Percentiles rank a stretch among this genome's conserved stretches.
Evolutionary conservation across 2,113 vertebrate species (phyloP).

Genomic region (Perca schrenkii): DNA sequence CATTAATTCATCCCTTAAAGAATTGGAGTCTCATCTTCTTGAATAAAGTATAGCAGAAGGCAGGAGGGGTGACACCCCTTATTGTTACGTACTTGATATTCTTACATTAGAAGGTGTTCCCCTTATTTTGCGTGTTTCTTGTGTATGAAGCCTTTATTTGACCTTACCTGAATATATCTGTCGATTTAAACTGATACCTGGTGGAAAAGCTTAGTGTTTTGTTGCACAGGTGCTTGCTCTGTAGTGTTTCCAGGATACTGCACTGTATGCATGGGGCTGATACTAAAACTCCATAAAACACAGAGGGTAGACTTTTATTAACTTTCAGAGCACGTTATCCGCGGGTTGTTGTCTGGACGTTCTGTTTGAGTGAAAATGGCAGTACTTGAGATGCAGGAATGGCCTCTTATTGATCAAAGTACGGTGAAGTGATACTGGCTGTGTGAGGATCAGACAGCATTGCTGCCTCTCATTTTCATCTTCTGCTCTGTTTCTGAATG

Average conservation of each 20-base stretch:
- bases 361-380: not conserved
- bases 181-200: not conserved
- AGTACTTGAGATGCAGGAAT: slow-evolving; percentile 11
- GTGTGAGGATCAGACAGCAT: not conserved
- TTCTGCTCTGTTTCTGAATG: not conserved
- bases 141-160: not conserved
- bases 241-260: not conserved
- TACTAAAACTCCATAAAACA: not conserved
- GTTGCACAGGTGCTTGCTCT: not conserved
- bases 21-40: no score
- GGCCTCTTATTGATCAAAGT: not conserved
- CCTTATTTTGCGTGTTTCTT: not conserved
- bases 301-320: not conserved
- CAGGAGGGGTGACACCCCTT: no score
- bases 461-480: not conserved
- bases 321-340: not conserved
- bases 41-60: no score
- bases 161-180: not conserved
- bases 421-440: not conserved
- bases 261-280: not conserved
- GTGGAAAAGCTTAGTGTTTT: not conserved
- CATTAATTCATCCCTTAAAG: no score
- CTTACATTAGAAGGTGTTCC: no score
- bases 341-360: not conserved
- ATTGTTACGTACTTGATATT: no score